Base-by-base conservation (phyloP, 2,888 invertebrate genomes). In the Malthinus flaveolus region DNA sequence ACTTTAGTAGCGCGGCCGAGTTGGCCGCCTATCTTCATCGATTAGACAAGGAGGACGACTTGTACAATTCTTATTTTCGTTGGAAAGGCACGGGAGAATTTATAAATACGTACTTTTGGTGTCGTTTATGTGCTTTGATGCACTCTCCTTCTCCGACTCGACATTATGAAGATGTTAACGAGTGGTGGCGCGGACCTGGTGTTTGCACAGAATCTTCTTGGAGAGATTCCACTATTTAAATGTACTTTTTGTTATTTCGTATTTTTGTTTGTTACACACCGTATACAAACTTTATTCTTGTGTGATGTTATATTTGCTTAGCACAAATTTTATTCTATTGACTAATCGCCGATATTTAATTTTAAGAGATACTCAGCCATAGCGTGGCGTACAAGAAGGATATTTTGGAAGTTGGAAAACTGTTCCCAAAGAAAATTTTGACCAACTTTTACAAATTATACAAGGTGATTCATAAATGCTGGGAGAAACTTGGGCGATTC, bases 101-200 rank as follows among this genome's bases (percentile, higher is more conserved):
- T 75, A 92, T 97, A 71, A 96, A 98, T 79, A 97, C 97, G 13
- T 94, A 88, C 77, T 95, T 94, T 80, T 94, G 94, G 87, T 96
- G 95, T 76, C 87, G 95, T 36, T 83, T 95, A 57, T 95, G 95
- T 77, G 88, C 92, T 4, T 86, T 92, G 87, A 79, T 93, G 64
- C 92, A 93, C 77, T 90, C 90, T 1, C 81, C 82, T 49, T 75
- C 80, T 44, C 72, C 69, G 57, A 71, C 78, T 11, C 82, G 83
- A 71, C 84, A 86, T 76, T 93, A 93, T 80, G 81, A 84, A 48
- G 93, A 96, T 78, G 86, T 95, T 61, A 94, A 95, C 77, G 88
- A 89, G 63, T 97, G 97, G 96, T 96, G 96, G 96, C 85, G 95
- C 63, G 90, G 90, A 1, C 82, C 85, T 0, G 87, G 87, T 61